These are phyloP conservation scores for Andrena bucephala DNA, from an alignment of 2,888 invertebrate species.

Conservation along the genomic window DNA sequence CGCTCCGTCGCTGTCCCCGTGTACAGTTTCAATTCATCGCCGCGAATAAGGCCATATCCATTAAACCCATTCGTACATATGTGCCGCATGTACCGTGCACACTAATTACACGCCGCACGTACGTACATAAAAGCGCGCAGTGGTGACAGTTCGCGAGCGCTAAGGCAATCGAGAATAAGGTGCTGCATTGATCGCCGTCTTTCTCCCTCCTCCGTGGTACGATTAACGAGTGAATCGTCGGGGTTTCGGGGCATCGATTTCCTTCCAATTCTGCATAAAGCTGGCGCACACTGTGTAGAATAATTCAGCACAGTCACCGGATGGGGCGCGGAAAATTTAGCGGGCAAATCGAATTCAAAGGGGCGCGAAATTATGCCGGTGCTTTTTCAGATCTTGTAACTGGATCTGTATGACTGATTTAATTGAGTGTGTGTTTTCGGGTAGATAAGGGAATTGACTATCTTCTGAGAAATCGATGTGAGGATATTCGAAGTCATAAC, in stretches of 20 bases:
- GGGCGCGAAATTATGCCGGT: no score
- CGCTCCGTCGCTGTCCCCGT: constrained; percentile 32
- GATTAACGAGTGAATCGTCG: not conserved
- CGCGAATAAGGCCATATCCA: constrained; percentile 62
- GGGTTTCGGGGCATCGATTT: not conserved
- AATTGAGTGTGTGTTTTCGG: no score
- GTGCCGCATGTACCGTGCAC: constrained; percentile 37
- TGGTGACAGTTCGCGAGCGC: constrained; percentile 45
- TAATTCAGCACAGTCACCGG: no score
- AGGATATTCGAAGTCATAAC: no score
- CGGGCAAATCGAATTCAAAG: no score
- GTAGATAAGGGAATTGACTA: no score
- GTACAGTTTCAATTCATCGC: constrained; percentile 61
- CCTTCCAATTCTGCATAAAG: not conserved
- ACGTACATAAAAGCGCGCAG: constrained; percentile 17
- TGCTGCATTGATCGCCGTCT: constrained; percentile 35
- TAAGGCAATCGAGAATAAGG: constrained; percentile 51
- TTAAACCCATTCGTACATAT: constrained; percentile 58
- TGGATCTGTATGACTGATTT: no score
- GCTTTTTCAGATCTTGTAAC: no score
- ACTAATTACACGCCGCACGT: constrained; percentile 34
- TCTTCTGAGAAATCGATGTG: no score
- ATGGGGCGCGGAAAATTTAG: no score
- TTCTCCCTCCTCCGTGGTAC: constrained; percentile 15
- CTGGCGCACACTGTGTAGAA: no score